phyloP scores from a whole-genome alignment of 2,797 vertebrate genomes.

The Morelia viridis region DNA sequence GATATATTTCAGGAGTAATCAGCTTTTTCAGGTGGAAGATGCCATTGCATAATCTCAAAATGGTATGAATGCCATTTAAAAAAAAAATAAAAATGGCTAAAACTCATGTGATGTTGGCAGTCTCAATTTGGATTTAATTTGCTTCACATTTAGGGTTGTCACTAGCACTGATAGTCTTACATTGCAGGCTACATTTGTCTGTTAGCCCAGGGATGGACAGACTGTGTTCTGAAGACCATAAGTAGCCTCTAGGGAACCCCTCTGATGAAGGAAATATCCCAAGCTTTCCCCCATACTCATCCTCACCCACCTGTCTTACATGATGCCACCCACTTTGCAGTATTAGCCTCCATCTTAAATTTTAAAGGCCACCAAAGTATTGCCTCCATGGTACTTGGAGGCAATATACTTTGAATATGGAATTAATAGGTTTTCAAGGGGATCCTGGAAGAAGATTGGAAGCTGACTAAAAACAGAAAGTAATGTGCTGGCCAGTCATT shows the following conservation, averaged over 20 bases:
- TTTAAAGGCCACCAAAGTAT: not conserved
- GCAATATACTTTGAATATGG: not conserved
- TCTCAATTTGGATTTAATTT: not conserved
- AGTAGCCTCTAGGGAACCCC: not conserved
- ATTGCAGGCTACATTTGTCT: not conserved
- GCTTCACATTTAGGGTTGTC: not conserved
- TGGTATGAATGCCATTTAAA: no score
- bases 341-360: not conserved
- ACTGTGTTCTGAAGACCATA: not conserved
- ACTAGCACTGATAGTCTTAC: not conserved
- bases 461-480: not conserved
- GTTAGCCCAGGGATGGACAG: not conserved
- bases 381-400: not conserved
- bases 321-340: not conserved
- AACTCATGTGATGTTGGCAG: not conserved
- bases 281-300: not conserved
- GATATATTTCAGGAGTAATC: no score
- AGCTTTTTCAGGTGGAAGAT: no score
- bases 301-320: not conserved
- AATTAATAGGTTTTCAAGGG: not conserved
- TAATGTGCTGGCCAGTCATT: not conserved
- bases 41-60: no score
- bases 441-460: not conserved
- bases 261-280: not conserved
- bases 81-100: no score